These are phyloP conservation scores for Sesamia inferens DNA, from an alignment of 2,888 invertebrate species.

Conservation along the genomic window DNA sequence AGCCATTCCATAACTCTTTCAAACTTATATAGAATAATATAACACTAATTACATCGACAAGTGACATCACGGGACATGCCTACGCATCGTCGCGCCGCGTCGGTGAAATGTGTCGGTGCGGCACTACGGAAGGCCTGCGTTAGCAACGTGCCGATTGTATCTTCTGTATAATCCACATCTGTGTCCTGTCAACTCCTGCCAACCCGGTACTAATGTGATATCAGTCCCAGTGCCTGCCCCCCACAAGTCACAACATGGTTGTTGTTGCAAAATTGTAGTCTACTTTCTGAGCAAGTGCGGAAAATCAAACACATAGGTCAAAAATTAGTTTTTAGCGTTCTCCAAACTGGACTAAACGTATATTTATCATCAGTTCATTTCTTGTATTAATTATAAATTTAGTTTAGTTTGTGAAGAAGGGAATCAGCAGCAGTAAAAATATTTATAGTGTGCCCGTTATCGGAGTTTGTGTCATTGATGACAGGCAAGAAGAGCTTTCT, in stretches of 20 bases:
- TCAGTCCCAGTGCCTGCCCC: slow-evolving; percentile 20
- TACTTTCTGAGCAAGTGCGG: neutral
- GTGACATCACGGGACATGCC: slow-evolving; percentile 9
- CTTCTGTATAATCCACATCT: slow-evolving; percentile 43
- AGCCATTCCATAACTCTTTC: neutral
- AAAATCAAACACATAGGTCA: neutral
- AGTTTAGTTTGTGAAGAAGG: too few relatives aligned
- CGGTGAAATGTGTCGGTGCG: slow-evolving; percentile 45
- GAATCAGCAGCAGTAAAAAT: neutral
- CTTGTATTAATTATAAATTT: too few relatives aligned
- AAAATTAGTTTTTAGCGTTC: neutral
- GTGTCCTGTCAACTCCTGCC: slow-evolving; percentile 44
- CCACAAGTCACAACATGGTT: neutral
- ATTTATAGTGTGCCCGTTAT: neutral
- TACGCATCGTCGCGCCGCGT: slow-evolving; percentile 8
- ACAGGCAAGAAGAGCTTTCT: neutral
- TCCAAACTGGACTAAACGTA: too few relatives aligned
- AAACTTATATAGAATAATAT: neutral
- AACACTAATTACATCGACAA: slow-evolving; percentile 21
- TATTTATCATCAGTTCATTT: too few relatives aligned
- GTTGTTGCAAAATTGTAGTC: neutral
- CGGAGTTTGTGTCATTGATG: neutral
- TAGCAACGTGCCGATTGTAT: slow-evolving; percentile 55
- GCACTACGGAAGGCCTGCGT: slow-evolving; percentile 57
- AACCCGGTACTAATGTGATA: slow-evolving; percentile 33